Percentiles rank a stretch among this genome's conserved stretches.
Evolutionary conservation across 2,888 invertebrate species (phyloP).

Genomic region (Endotricha flammealis): DNA sequence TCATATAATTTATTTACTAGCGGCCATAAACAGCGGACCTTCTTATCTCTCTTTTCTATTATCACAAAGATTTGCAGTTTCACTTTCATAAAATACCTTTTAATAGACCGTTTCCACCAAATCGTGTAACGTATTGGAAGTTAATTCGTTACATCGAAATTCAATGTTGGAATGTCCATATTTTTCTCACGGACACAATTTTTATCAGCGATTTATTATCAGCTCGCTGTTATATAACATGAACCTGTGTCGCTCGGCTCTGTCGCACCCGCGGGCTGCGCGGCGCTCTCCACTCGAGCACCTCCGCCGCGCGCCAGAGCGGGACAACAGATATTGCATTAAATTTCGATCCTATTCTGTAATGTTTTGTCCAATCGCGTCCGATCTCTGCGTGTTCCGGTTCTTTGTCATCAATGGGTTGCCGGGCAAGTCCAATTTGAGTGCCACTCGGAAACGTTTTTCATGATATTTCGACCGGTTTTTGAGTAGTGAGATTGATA

Average conservation of each 20-base stretch:
- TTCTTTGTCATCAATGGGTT: constrained; percentile 86
- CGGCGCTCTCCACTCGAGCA: constrained; percentile 12
- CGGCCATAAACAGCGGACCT: no score
- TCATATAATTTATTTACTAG: no score
- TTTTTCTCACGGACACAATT: constrained; percentile 46
- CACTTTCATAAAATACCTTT: no score
- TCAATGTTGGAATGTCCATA: constrained; percentile 37
- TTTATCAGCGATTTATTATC: constrained; percentile 75
- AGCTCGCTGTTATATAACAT: constrained; percentile 66
- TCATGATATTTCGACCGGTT: constrained; percentile 43
- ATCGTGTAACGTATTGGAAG: no score
- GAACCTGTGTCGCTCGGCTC: constrained; percentile 41
- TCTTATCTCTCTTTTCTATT: no score
- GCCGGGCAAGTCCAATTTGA: constrained; percentile 79
- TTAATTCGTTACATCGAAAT: no score
- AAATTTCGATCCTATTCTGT: constrained; percentile 74
- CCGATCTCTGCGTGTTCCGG: constrained; percentile 79
- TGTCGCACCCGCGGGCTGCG: constrained; percentile 41
- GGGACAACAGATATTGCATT: constrained; percentile 59
- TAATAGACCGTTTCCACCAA: no score
- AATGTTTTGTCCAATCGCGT: constrained; percentile 79
- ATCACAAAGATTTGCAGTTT: no score
- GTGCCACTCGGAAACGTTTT: constrained; percentile 53
- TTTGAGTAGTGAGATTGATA: constrained; percentile 25
- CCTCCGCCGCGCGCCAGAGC: constrained; percentile 30